Evolutionary conservation across 2,888 invertebrate genomes (phyloP).

Genomic region (Acleris sparsana): DNA sequence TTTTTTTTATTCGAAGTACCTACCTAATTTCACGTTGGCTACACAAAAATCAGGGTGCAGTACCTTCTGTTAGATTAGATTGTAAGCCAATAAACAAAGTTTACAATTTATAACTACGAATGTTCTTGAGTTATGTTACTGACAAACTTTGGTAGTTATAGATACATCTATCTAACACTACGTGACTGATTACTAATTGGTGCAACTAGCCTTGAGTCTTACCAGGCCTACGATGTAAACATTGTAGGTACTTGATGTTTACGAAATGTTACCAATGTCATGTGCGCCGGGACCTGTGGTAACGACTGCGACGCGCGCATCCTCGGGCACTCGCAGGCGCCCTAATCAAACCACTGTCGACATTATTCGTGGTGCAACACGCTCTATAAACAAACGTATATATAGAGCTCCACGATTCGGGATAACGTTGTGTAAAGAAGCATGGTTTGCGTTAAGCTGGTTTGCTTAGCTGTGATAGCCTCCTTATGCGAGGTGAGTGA

Average conservation of each 20-base stretch:
- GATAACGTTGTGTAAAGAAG: background rate
- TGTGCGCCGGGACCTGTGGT: background rate
- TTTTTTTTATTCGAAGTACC: too few relatives aligned
- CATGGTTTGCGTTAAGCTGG: slow-evolving; percentile 32
- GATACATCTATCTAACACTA: background rate
- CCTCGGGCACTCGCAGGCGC: background rate
- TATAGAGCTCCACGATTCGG: slow-evolving; percentile 1
- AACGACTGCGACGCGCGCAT: background rate
- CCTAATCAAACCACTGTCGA: background rate
- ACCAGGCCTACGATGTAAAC: background rate
- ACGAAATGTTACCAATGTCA: background rate
- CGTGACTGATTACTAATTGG: background rate
- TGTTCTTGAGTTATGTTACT: background rate
- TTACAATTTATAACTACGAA: too few relatives aligned
- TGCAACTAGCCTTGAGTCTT: background rate
- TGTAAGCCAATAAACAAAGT: too few relatives aligned
- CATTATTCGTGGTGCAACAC: slow-evolving; percentile 17
- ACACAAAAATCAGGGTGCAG: too few relatives aligned
- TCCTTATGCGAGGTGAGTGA: slow-evolving; percentile 50
- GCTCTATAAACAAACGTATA: slow-evolving; percentile 9
- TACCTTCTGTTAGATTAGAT: too few relatives aligned
- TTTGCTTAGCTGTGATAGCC: slow-evolving; percentile 38
- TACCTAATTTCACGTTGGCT: too few relatives aligned
- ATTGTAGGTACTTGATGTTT: background rate
- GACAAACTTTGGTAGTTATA: background rate